Percentiles rank a stretch among this genome's conserved stretches.
Conservation (phyloP, 2,888 invertebrate species). For the Lepetodrilus schrolli region DNA sequence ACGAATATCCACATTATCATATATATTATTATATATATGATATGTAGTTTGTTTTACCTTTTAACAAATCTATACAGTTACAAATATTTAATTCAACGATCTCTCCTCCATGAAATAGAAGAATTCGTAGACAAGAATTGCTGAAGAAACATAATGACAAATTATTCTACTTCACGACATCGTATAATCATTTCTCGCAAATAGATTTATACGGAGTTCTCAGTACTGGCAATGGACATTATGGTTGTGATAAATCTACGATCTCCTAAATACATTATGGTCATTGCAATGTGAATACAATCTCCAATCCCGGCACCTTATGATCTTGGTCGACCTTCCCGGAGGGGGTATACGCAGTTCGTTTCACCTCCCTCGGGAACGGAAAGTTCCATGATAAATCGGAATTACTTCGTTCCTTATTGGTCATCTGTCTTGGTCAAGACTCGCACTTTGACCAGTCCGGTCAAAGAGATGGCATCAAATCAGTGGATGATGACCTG, state of each 20-base stretch:
- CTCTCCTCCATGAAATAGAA: too few relatives aligned
- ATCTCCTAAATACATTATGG: conserved; percentile 14
- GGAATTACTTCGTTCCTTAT: conserved; percentile 4
- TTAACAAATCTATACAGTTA: too few relatives aligned
- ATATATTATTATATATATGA: too few relatives aligned
- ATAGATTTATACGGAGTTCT: too few relatives aligned
- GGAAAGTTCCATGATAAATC: conserved; percentile 15
- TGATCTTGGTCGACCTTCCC: background rate
- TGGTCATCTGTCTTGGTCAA: conserved; percentile 25
- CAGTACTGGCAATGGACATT: too few relatives aligned
- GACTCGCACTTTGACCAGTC: background rate
- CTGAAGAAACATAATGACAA: too few relatives aligned
- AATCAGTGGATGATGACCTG: background rate
- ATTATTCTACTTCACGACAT: too few relatives aligned
- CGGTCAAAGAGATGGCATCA: conserved; percentile 1
- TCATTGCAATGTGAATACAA: background rate
- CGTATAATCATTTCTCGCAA: too few relatives aligned
- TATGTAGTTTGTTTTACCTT: too few relatives aligned
- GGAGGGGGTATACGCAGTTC: background rate
- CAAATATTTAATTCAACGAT: too few relatives aligned
- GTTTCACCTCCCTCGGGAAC: background rate
- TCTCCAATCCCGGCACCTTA: background rate
- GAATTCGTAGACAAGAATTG: too few relatives aligned
- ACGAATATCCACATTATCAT: too few relatives aligned
- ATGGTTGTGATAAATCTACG: background rate